Evolutionary conservation across 2,888 invertebrate genomes (phyloP).

Genomic region (Argynnis bischoffii): DNA sequence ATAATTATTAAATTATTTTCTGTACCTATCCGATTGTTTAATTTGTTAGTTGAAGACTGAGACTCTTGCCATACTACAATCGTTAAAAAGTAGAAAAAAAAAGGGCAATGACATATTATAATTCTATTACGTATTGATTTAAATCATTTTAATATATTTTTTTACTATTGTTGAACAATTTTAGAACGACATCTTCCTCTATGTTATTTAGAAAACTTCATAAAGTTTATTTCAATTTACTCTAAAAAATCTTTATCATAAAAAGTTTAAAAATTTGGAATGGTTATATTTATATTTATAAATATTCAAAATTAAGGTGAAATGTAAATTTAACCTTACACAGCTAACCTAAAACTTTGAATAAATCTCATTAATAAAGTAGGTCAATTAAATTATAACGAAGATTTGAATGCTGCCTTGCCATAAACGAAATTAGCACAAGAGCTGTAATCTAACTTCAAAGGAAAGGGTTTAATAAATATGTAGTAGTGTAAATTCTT

Average conservation of each 20-base stretch:
- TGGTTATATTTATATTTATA: no score
- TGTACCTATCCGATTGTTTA: not conserved
- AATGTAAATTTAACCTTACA: slow-evolving; percentile 1
- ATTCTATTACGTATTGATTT: no score
- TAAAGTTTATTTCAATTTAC: no score
- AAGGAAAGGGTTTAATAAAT: slow-evolving; percentile 9
- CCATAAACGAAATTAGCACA: slow-evolving; percentile 19
- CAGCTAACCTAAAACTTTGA: slow-evolving; percentile 8
- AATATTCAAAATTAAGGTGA: not conserved
- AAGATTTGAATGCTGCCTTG: slow-evolving; percentile 17
- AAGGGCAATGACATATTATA: no score
- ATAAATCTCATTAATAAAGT: slow-evolving; percentile 21
- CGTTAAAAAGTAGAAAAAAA: no score
- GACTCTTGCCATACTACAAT: no score
- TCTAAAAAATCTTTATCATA: no score
- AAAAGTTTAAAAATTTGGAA: no score
- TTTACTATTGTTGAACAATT: no score
- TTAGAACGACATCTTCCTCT: no score
- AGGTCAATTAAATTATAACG: slow-evolving; percentile 23
- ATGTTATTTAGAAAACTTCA: no score
- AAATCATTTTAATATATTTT: no score
- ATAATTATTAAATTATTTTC: slow-evolving; percentile 30
- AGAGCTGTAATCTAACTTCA: slow-evolving; percentile 15
- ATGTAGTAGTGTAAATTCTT: not conserved
- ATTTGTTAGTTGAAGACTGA: not conserved